These are phyloP conservation scores for Drosophila obscura DNA, from an alignment of 1,140 invertebrate genomes.

Conservation along the genomic window DNA sequence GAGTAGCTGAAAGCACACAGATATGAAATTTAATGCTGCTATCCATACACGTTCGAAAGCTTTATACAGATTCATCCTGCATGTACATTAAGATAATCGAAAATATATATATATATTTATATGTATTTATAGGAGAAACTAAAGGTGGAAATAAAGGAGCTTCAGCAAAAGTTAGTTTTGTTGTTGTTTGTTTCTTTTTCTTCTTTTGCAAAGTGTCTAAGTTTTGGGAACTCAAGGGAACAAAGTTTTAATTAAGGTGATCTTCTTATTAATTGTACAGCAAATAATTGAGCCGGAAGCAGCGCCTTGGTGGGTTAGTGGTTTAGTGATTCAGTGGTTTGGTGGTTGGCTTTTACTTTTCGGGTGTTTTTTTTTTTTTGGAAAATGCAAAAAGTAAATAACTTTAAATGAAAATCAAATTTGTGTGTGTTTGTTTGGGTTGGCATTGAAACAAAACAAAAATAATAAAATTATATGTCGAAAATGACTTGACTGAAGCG, in stretches of 20 bases:
- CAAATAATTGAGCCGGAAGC: conserved; percentile 73
- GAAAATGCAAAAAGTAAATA: conserved; percentile 27
- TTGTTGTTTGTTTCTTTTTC: background rate
- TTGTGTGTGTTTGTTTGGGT: conserved; percentile 31
- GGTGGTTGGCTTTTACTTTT: conserved; percentile 29
- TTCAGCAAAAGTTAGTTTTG: no score
- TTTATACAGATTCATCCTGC: conserved; percentile 40
- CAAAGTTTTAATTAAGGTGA: conserved; percentile 32
- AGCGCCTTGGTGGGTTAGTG: conserved; percentile 48
- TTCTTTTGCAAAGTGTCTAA: conserved; percentile 68
- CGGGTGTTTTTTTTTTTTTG: conserved; percentile 12
- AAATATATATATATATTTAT: conserved; percentile 37
- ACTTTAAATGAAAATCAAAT: conserved; percentile 34
- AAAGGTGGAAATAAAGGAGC: conserved; percentile 52
- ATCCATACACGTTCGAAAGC: conserved; percentile 29
- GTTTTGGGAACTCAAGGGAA: conserved; percentile 42
- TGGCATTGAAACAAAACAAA: conserved; percentile 60
- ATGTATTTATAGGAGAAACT: conserved; percentile 62
- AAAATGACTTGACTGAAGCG: conserved; percentile 51
- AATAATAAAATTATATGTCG: conserved; percentile 23
- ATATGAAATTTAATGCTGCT: conserved; percentile 68
- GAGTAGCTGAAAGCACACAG: conserved; percentile 83
- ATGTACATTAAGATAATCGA: conserved; percentile 61
- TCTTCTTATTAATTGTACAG: conserved; percentile 58
- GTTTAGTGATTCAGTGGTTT: conserved; percentile 36